Evolutionary conservation across 1,140 invertebrate species (phyloP).

Genomic region (Drosophila aff.): DNA sequence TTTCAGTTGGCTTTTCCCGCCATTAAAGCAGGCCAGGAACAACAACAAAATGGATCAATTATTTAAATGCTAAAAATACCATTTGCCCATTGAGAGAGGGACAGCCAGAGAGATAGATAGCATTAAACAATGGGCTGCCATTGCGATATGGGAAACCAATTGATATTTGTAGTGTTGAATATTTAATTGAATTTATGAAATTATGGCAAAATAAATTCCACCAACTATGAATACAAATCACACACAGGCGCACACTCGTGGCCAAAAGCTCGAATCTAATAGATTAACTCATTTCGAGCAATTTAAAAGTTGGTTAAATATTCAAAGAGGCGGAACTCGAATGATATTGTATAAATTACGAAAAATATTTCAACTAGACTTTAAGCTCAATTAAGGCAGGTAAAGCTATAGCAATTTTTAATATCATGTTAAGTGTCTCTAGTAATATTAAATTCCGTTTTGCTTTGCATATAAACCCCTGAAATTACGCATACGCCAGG

Average conservation of each 20-base stretch:
- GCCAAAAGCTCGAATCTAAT: constrained; percentile 7
- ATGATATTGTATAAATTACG: neutral
- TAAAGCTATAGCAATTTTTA: neutral
- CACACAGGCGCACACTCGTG: neutral
- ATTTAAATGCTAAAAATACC: constrained; percentile 43
- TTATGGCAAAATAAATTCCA: constrained; percentile 19
- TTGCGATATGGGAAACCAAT: constrained; percentile 33
- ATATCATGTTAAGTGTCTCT: neutral
- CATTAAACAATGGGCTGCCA: constrained; percentile 42
- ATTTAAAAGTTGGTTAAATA: constrained; percentile 13
- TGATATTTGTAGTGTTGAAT: constrained; percentile 44
- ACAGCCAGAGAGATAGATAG: constrained; percentile 15
- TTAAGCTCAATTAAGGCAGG: neutral
- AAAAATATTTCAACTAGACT: neutral
- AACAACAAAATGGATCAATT: constrained; percentile 34
- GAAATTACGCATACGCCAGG: constrained; percentile 10
- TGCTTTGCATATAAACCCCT: neutral
- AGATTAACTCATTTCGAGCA: constrained; percentile 8
- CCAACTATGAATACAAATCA: constrained; percentile 24
- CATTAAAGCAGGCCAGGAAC: constrained; percentile 52
- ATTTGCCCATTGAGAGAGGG: constrained; percentile 14
- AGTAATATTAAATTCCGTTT: neutral
- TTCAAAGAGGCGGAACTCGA: constrained; percentile 1
- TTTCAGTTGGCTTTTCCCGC: constrained; percentile 63
- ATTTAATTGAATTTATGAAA: constrained; percentile 45